Evolutionary conservation across 2,797 vertebrate species (phyloP).

Genomic region (Potorous gilbertii): DNA sequence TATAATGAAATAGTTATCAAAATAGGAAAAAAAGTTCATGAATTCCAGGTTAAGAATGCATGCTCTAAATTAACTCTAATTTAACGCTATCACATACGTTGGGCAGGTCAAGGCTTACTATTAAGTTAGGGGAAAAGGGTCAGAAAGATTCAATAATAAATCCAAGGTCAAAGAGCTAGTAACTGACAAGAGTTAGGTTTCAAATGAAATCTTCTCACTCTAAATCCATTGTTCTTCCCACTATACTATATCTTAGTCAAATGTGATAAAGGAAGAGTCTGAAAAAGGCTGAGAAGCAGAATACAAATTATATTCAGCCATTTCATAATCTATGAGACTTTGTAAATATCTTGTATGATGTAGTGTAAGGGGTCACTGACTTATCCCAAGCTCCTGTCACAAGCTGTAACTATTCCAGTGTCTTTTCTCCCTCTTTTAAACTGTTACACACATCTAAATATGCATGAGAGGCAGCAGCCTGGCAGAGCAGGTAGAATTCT

Average conservation of each 20-base stretch:
- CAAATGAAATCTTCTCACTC: neutral
- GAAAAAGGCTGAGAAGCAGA: neutral
- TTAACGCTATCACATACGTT: neutral
- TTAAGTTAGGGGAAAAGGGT: neutral
- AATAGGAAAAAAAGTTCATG: neutral
- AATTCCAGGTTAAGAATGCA: neutral
- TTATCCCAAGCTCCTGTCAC: neutral
- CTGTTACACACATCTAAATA: neutral
- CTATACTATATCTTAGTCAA: neutral
- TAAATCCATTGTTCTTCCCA: neutral
- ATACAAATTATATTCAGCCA: neutral
- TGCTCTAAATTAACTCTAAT: neutral
- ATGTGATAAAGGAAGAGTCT: neutral
- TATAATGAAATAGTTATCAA: neutral
- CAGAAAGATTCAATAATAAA: neutral
- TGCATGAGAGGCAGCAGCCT: neutral
- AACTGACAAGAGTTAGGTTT: neutral
- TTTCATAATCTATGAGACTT: neutral
- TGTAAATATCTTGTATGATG: neutral
- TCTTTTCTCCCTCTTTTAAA: neutral
- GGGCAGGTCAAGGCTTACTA: neutral
- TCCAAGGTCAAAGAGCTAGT: neutral
- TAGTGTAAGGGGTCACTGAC: neutral
- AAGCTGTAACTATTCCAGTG: neutral
- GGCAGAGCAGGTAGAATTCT: neutral